Evolutionary conservation across 2,888 invertebrate genomes (phyloP), one percentile per base, ranked within the genome.

Genomic region (Campoplex capitator): DNA sequence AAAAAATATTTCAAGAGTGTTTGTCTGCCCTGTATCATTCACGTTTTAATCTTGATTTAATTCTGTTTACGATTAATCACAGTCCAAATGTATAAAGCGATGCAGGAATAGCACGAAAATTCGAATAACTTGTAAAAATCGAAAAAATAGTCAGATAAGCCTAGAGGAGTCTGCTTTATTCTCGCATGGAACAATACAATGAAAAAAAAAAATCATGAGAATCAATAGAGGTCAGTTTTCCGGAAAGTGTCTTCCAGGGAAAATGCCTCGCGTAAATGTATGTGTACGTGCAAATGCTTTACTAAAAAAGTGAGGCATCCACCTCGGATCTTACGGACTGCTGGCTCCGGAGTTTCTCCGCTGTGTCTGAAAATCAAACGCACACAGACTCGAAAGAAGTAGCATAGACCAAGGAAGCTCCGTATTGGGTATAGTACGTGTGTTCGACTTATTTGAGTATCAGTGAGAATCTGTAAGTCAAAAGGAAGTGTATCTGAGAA

Each of bases 271-370:
- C 28, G 18, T 28, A 35, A 74, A 45, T 35, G 42, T 42, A 9
- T 67, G 42, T 32, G 35, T 42, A 56, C 7, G 16, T 62, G 32
- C 13, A 4, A 32, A 68, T 42, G 23, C 8, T 48, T 28, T 28
- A 48, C 54, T 54, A 42, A 35, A 58, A 51, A 73, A 84, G 84
- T 84, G 77, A 42, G 67, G 70, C 70, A 87, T 75, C 70, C 74
- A 74, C 82, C 81, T 62, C 76, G 82, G 82, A 78, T 84, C 82
- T 87, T 84, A 70, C 56, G 75, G 82, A 82, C 38, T 42, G 75
- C 78, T 75, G 54, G 84, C 68, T 71, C 82, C 71, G 82, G 70
- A 78, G 75, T 87, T 82, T 84, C 74, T 70, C 68, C 70, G n/a
- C 32, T 42, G 56, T 42, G 56, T 74, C 56, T 56, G 75, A 45